Conservation (phyloP, 1,140 invertebrate species). For the Bemisia tabaci region DNA sequence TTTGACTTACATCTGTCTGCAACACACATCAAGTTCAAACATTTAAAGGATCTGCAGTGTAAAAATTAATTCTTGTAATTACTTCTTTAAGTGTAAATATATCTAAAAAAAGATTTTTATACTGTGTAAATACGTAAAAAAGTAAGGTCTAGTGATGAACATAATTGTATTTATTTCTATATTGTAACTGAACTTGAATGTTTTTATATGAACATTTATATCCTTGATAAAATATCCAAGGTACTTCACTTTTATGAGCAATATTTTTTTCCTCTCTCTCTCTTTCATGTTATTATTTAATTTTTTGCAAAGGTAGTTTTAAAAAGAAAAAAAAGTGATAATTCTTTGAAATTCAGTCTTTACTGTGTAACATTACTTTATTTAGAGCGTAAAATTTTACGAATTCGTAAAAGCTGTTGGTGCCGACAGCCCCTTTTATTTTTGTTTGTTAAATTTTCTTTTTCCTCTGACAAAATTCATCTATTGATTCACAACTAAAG, state of each 20-base stretch:
- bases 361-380: too few relatives aligned
- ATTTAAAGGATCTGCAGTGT: too few relatives aligned
- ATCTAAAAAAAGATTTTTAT: neutral
- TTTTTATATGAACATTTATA: constrained; percentile 1
- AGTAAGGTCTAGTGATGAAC: neutral
- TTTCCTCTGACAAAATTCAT: too few relatives aligned
- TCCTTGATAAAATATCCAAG: neutral
- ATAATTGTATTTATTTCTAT: neutral
- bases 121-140: neutral
- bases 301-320: neutral
- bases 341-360: neutral
- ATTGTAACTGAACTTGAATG: neutral
- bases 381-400: too few relatives aligned
- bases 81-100: neutral
- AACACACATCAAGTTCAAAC: too few relatives aligned
- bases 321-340: neutral
- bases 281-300: neutral
- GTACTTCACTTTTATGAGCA: neutral
- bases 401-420: too few relatives aligned
- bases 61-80: too few relatives aligned
- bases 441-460: too few relatives aligned
- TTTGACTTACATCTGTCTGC: too few relatives aligned
- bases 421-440: too few relatives aligned
- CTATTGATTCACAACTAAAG: too few relatives aligned
- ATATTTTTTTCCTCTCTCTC: neutral